Percentiles rank a stretch among this genome's conserved stretches.
These are phyloP conservation scores for Nannobrachium achirus DNA, from an alignment of 2,113 vertebrate species.

Conservation along the genomic window DNA sequence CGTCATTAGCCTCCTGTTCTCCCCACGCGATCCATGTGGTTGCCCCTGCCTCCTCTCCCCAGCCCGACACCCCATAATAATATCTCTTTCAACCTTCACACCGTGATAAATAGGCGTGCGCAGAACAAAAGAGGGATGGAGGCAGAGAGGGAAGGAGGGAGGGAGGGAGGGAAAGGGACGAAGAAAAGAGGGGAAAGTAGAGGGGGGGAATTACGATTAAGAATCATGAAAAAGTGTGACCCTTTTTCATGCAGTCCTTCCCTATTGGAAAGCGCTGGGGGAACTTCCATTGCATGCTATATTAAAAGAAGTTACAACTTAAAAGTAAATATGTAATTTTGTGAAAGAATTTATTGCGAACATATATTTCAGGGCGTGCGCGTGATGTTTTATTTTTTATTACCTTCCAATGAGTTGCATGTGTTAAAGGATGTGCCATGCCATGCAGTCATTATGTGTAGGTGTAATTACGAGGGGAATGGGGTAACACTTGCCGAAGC, in stretches of 20 bases:
- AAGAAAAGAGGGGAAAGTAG: conserved; percentile 81
- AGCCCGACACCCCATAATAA: conserved; percentile 95
- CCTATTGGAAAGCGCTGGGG: too few species aligned
- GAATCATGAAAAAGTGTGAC: conserved; percentile 20
- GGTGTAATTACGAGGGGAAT: background rate
- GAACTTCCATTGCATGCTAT: too few species aligned
- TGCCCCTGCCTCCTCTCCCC: conserved; percentile 99
- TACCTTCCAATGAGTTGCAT: too few species aligned
- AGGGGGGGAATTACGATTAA: conserved; percentile 62
- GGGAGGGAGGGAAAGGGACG: conserved; percentile 71
- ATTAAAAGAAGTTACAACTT: too few species aligned
- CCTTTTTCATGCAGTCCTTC: too few species aligned
- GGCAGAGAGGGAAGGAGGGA: conserved; percentile 84
- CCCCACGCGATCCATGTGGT: conserved; percentile 99
- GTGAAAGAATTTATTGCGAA: too few species aligned
- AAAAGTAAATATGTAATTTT: too few species aligned
- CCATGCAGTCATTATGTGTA: background rate
- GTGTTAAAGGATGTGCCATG: background rate
- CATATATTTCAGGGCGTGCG: too few species aligned
- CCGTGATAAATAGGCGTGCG: conserved; percentile 99
- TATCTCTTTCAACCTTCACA: conserved; percentile 99
- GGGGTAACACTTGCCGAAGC: too few species aligned
- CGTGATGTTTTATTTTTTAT: too few species aligned
- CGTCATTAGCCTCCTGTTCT: conserved; percentile 97
- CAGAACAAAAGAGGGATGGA: conserved; percentile 96